Evolutionary conservation across 2,797 vertebrate genomes (phyloP), one percentile per base, ranked within the genome.

Genomic region (Pangasius sanitwongsei): DNA sequence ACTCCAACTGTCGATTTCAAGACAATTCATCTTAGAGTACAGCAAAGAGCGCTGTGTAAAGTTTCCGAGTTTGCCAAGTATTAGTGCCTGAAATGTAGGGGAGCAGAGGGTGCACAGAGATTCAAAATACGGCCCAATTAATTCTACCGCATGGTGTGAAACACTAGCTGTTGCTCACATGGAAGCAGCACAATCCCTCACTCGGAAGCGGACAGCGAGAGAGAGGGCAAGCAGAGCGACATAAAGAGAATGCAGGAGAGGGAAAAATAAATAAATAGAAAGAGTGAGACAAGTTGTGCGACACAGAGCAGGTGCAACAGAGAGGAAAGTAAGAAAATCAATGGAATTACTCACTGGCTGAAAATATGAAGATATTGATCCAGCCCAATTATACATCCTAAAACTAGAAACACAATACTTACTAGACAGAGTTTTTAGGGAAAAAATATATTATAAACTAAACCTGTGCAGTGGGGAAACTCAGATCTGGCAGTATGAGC

Each of bases 81-180:
- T 44, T 25, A 34, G 5, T 31, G 83, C 63, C 75, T 78, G 23
- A 63, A 72, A 82, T 12, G n/a, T 55, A 65, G 55, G 77, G 61
- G 31, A 50, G 41, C 83, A 87, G 63, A 69, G 87, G 87, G 63
- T 57, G 61, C 50, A 28, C 48, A 13, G 59, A 74, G 85, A 90
- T 90, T 88, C 87, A 83, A 90, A 85, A 89, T 55, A 53, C 80
- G 88, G 70, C 90, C 92, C 91, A 92, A 90, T 93, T 94, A 90
- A 91, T 86, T 72, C 80, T 50, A 87, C 12, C 15, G 61, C 89
- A 85, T 83, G 82, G 70, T 69, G 86, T 74, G 82, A 89, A 72
- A 83, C n/a, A 8, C 20, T 72, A 37, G 59, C 37, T 87, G 72
- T 28, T 44, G 70, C 75, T 75, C 61, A 41, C 34, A 23, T 53